Evolutionary conservation across 2,797 vertebrate genomes (phyloP).

Genomic region (Lerista edwardsae): DNA sequence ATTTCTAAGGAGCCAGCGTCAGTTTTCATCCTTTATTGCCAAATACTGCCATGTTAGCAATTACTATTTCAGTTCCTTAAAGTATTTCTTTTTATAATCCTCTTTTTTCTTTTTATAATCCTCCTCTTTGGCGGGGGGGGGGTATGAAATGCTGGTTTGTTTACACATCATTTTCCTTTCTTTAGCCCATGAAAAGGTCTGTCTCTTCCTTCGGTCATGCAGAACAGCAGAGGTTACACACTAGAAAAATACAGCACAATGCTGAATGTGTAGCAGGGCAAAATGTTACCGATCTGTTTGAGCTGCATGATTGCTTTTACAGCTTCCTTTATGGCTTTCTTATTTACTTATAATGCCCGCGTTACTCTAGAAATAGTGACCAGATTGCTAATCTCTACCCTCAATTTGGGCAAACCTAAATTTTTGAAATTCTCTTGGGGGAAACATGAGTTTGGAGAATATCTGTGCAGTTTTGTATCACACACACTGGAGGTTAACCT

Average conservation of each 20-base stretch:
- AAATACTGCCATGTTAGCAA: background rate
- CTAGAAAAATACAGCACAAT: constrained; percentile 23
- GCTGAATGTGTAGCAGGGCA: background rate
- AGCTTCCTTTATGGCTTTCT: background rate
- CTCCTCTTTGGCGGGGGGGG: too few relatives aligned
- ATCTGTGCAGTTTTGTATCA: constrained; percentile 29
- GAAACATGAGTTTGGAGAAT: constrained; percentile 40
- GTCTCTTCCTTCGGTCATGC: background rate
- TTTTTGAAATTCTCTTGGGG: constrained; percentile 26
- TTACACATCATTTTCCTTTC: constrained; percentile 9
- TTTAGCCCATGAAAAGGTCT: constrained; percentile 13
- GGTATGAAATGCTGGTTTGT: background rate
- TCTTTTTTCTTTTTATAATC: background rate
- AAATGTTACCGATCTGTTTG: constrained; percentile 1
- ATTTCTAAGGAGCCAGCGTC: constrained; percentile 1
- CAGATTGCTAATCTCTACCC: constrained; percentile 26
- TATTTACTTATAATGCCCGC: constrained; percentile 3
- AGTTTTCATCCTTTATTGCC: background rate
- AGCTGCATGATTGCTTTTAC: constrained; percentile 11
- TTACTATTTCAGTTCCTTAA: background rate
- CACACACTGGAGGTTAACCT: constrained; percentile 25
- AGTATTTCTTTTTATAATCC: background rate
- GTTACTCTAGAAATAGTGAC: constrained; percentile 23
- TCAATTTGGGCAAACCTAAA: constrained; percentile 27
- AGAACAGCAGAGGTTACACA: background rate